Base-by-base conservation (phyloP, 2,888 invertebrate species). In the Tetragonula carbonaria region DNA sequence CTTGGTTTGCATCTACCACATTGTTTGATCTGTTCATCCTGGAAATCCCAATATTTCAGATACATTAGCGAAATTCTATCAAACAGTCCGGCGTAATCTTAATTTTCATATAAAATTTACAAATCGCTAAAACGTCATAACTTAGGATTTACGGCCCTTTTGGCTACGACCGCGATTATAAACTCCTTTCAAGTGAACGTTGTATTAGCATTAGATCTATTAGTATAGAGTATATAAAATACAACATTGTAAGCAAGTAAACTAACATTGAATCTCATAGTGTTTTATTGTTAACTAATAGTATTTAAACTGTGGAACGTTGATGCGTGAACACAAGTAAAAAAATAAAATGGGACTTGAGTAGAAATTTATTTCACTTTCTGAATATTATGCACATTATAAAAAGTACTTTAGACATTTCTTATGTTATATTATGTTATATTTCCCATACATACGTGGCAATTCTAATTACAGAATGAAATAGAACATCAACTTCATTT, bases 1-100 rank as follows among this genome's bases (percentile, higher is more conserved):
- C 90, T 68, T 88, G 88, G 55, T 89, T 88, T 33, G 85, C 87
- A 74, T 89, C 89, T 33, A 79, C 87, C 50, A 88, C 86, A 28
- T 80, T 86, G 78, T 90, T 89, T 68, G 80, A 78, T 66, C 90
- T 91, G 87, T 89, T 93, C 94, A 94, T 94, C 83, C 91, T 93
- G 78, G 23, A 87, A 87, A 75, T 59, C 11, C 11, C 16, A 78
- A 65, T 33, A 51, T 74, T 53, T 59, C 18, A 1, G 1, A 1
- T 23, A 14, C 2, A 21, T 55, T 55, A 71, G 14, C 38, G 16
- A 4, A 38, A 51, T 18, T 18, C 13, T 23, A 23, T 68, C 18
- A 18, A 67, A 55, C 16, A 33, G 16, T 8, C 4, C 11, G 18
- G 8, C 14, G 33, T 33, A 13, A 14, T 14, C n/a, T 23, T n/a